A percentile compares a stretch with the other conserved stretches of the same genome.
phyloP scores from a whole-genome alignment of 2,888 invertebrate species.

The Aricia artaxerxes region DNA sequence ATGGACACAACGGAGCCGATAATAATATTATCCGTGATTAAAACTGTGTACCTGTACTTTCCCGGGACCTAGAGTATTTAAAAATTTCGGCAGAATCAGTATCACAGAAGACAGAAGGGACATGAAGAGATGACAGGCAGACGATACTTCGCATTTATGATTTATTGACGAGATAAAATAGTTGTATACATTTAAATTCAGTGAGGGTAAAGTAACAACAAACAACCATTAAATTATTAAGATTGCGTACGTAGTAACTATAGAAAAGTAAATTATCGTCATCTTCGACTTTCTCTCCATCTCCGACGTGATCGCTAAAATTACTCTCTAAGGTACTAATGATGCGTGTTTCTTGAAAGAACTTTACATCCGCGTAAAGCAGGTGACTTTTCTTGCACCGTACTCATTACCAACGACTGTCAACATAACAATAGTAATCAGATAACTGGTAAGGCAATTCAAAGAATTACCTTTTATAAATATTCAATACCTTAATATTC shows the following conservation, averaged over 20 bases:
- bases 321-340: constrained; percentile 6
- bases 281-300: constrained; percentile 14
- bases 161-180: too few species aligned
- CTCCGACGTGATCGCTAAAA: constrained; percentile 13
- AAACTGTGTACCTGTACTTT: too few species aligned
- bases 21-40: too few species aligned
- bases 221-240: background rate
- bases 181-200: background rate
- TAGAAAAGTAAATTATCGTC: constrained; percentile 4
- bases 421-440: background rate
- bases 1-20: too few species aligned
- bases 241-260: background rate
- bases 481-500: too few species aligned
- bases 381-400: background rate
- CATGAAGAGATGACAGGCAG: too few species aligned
- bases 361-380: background rate
- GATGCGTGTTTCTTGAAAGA: background rate
- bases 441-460: too few species aligned
- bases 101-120: too few species aligned
- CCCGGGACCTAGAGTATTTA: too few species aligned
- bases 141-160: too few species aligned
- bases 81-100: too few species aligned
- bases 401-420: background rate
- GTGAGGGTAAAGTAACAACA: background rate
- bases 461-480: too few species aligned